A percentile compares a stretch with the other conserved stretches of the same genome.
Evolutionary conservation across 1,140 invertebrate species (phyloP).

Genomic region (Saccostrea glomerata): DNA sequence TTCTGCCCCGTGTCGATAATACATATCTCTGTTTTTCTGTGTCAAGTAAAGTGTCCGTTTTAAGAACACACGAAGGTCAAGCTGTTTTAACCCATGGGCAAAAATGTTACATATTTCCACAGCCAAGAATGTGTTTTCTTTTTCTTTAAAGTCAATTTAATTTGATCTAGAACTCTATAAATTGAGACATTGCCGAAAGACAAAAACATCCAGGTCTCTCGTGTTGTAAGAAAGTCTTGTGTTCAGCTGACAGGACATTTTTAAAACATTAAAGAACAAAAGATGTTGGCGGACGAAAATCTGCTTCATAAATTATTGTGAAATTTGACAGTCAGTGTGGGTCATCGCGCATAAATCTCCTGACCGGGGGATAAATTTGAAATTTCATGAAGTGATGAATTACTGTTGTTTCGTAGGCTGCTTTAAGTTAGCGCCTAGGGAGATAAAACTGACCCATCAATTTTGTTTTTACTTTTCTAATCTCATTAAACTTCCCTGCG

Average conservation of each 20-base stretch:
- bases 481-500: constrained; percentile 25
- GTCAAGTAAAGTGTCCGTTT: neutral
- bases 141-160: neutral
- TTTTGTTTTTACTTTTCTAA: constrained; percentile 41
- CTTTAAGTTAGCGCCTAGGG: constrained; percentile 37
- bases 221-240: neutral
- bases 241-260: neutral
- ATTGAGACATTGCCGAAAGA: too few relatives aligned
- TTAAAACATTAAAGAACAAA: constrained; percentile 41
- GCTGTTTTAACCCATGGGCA: neutral
- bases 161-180: neutral
- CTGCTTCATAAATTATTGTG: constrained; percentile 39
- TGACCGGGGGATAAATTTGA: constrained; percentile 40
- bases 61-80: neutral
- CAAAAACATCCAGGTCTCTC: neutral
- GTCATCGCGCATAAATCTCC: constrained; percentile 36
- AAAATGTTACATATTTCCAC: neutral
- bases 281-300: constrained; percentile 32
- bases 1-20: neutral
- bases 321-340: constrained; percentile 32
- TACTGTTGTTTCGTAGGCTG: constrained; percentile 37
- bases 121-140: neutral
- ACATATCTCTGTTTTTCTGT: constrained; percentile 8
- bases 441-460: constrained; percentile 45
- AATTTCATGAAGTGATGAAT: constrained; percentile 43